These are phyloP conservation scores for Calvadosia cruxmelitensis DNA, from an alignment of 30 jellyfish, hydroid and myxozoan species.

Conservation along the genomic window DNA sequence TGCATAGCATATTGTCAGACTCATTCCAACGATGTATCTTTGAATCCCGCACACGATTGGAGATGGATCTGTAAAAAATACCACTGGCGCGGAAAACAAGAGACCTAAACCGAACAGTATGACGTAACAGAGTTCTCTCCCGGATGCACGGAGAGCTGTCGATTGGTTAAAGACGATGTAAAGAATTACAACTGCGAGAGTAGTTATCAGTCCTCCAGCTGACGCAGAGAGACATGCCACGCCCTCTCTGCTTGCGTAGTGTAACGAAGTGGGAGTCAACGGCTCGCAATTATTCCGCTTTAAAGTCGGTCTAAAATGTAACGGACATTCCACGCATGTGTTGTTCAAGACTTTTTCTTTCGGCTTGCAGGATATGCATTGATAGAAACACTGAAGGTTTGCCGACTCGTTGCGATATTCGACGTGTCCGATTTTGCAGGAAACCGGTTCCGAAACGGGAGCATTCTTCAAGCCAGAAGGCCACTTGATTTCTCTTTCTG, in stretches of 20 bases:
- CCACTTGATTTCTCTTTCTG: not conserved
- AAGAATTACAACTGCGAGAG: not conserved
- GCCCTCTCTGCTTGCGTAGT: slow-evolving; percentile 1
- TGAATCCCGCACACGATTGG: slow-evolving; percentile 4
- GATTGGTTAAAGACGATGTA: not conserved
- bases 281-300: not conserved
- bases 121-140: slow-evolving; percentile 32
- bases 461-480: not conserved
- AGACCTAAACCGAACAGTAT: slow-evolving; percentile 16
- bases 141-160: slow-evolving; percentile 15
- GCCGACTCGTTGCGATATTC: not conserved
- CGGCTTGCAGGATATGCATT: not conserved
- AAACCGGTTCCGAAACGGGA: not conserved
- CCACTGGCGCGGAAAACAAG: slow-evolving; percentile 16
- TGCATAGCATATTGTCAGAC: slow-evolving; percentile 24
- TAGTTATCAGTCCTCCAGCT: slow-evolving; percentile 2
- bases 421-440: not conserved
- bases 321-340: not conserved
- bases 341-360: not conserved
- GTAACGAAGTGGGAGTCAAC: not conserved
- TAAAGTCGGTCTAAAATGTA: not conserved
- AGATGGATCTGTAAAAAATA: slow-evolving; percentile 8
- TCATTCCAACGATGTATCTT: slow-evolving; percentile 18
- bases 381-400: not conserved
- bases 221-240: slow-evolving; percentile 1